Percentiles rank a stretch among this genome's conserved stretches.
These are phyloP conservation scores for Trichopoda pennipes DNA, from an alignment of 2,888 invertebrate genomes.

Conservation along the genomic window DNA sequence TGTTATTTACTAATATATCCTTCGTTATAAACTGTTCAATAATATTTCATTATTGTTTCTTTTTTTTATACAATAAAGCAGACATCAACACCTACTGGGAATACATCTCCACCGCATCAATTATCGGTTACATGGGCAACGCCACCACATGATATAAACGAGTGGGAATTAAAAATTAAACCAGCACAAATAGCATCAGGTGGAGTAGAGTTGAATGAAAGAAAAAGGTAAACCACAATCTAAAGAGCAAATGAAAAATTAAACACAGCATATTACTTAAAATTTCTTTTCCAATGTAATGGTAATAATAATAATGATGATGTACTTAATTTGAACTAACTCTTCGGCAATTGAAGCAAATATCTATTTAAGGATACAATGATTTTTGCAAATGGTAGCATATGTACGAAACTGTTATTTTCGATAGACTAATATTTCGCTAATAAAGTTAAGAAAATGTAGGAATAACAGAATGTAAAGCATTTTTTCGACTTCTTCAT, in stretches of 20 bases:
- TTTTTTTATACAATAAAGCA: constrained; percentile 42
- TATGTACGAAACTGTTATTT: neutral
- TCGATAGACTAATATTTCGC: too few species aligned
- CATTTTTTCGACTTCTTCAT: too few species aligned
- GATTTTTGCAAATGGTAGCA: neutral
- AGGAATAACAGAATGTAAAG: too few species aligned
- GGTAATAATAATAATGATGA: neutral
- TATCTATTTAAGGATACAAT: too few species aligned
- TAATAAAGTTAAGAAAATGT: too few species aligned
- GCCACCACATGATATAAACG: constrained; percentile 77
- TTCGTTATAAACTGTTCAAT: too few species aligned
- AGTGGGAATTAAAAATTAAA: constrained; percentile 73
- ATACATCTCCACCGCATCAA: constrained; percentile 78
- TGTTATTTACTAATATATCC: neutral
- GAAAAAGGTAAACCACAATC: constrained; percentile 70
- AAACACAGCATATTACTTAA: neutral
- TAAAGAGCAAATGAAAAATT: neutral
- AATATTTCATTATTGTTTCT: constrained; percentile 1
- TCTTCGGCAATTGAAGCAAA: neutral
- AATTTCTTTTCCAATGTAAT: too few species aligned
- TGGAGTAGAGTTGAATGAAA: constrained; percentile 71
- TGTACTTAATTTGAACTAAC: constrained; percentile 5
- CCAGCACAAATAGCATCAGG: constrained; percentile 72
- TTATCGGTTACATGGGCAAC: constrained; percentile 81
- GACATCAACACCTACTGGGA: constrained; percentile 53